Base-by-base conservation (phyloP, 2,113 vertebrate genomes). In the Gallinago jamesoni region DNA sequence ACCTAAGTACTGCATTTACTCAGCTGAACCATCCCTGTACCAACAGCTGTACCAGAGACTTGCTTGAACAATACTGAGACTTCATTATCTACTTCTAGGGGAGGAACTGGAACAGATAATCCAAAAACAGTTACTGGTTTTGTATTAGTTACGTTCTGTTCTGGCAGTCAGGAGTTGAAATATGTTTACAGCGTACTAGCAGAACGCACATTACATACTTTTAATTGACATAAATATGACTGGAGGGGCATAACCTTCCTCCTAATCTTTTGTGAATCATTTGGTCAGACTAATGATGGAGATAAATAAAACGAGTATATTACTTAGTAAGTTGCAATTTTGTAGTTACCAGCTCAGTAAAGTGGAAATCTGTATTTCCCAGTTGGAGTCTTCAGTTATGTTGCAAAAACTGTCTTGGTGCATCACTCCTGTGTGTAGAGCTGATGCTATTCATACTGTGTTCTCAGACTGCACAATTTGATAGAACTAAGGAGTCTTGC, bases 131-230 rank as follows among this genome's bases (percentile, higher is more conserved):
- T 72, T 72, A 50, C 28, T 14, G 7, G 3, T 67, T 87, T 82
- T 48, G n/a, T 81, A 5, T 39, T 72, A 73, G 62, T 21, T 85
- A 8, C 52, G 12, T 35, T 69, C 48, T 83, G n/a, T 28, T 85
- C 63, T 76, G 43, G 6, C 57, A 56, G 67, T 75, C 47, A 70
- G 18, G 48, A n/a, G 33, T 48, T 83, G 39, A 93, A 72, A 89
- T 47, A 33, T 5, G 3, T 72, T 75, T 75, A 16, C 43, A 48
- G 1, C 22, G 2, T 68, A 48, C 9, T 33, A 27, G n/a, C 37
- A 69, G 12, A 85, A 62, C 2, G 2, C 25, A 7, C 0, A 0
- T 43, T 93, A 12, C 0, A 0, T 67, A 23, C 47, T 85, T 85
- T 13, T 33, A 39, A 52, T 22, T 73, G 17, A 24, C 68, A 12